phyloP scores from a whole-genome alignment of 2,797 vertebrate species.

The Chloroceryle amazona region DNA sequence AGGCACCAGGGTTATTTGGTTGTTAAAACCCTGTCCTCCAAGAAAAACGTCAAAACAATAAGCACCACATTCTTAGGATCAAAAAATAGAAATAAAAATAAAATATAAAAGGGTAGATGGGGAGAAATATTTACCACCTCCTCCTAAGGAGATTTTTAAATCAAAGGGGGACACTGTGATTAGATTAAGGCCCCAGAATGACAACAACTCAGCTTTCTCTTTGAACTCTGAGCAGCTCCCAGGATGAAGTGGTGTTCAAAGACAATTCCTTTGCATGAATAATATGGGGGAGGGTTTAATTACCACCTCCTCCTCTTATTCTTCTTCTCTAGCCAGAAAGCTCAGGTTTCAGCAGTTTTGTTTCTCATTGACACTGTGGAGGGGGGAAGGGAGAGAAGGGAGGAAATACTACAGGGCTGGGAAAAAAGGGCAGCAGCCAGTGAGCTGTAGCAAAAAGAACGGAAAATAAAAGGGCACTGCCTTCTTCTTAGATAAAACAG shows the following conservation, averaged over 20 bases:
- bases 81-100: slow-evolving; percentile 36
- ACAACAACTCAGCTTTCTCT: slow-evolving; percentile 68
- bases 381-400: slow-evolving; percentile 31
- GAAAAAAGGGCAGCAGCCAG: slow-evolving; percentile 42
- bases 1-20: background rate
- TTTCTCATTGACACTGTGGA: slow-evolving; percentile 49
- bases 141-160: slow-evolving; percentile 69
- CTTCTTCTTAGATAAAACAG: background rate
- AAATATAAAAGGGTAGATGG: background rate
- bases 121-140: slow-evolving; percentile 39
- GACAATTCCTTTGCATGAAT: slow-evolving; percentile 73
- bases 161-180: slow-evolving; percentile 63
- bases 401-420: slow-evolving; percentile 51
- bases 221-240: slow-evolving; percentile 72
- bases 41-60: background rate
- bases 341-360: slow-evolving; percentile 73
- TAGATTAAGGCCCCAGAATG: slow-evolving; percentile 70
- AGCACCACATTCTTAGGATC: background rate
- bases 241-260: slow-evolving; percentile 74
- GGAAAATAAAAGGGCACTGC: background rate
- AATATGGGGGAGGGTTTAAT: slow-evolving; percentile 75
- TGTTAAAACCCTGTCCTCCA: background rate
- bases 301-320: slow-evolving; percentile 73
- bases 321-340: slow-evolving; percentile 60
- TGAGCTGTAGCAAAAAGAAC: slow-evolving; percentile 31